These are phyloP conservation scores for Agriopis marginaria DNA, from an alignment of 2,888 invertebrate species.

Conservation along the genomic window DNA sequence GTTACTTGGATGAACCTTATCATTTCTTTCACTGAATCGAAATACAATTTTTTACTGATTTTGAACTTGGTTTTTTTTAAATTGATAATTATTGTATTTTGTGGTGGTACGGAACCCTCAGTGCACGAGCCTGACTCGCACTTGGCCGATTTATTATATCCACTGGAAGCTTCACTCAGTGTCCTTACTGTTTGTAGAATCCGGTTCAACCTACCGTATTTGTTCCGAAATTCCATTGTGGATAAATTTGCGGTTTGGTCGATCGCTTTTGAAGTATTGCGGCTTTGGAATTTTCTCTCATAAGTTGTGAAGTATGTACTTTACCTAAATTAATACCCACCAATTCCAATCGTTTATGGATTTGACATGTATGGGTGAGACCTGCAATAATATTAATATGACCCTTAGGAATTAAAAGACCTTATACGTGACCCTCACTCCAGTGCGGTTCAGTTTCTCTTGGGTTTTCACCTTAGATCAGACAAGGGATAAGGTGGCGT, in stretches of 20 bases:
- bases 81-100: too few relatives aligned
- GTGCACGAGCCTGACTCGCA: too few relatives aligned
- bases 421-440: background rate
- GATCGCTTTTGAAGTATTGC: conserved; percentile 50
- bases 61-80: too few relatives aligned
- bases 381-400: background rate
- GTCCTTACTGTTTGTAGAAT: conserved; percentile 19
- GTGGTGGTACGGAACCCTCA: too few relatives aligned
- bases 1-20: too few relatives aligned
- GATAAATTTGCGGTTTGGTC: conserved; percentile 43
- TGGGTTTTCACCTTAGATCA: too few relatives aligned
- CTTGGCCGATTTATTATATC: too few relatives aligned
- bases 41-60: too few relatives aligned
- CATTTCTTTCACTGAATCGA: too few relatives aligned
- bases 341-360: conserved; percentile 3
- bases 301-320: conserved; percentile 38
- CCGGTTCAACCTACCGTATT: conserved; percentile 18
- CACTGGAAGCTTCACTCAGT: background rate
- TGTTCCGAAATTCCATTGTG: conserved; percentile 37
- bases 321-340: conserved; percentile 19
- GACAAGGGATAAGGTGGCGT: too few relatives aligned
- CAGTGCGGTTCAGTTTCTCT: background rate
- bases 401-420: background rate
- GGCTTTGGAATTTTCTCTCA: conserved; percentile 42
- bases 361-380: conserved; percentile 8